Evolutionary conservation across 2,888 invertebrate genomes (phyloP).

Genomic region (Dasypolia templi): DNA sequence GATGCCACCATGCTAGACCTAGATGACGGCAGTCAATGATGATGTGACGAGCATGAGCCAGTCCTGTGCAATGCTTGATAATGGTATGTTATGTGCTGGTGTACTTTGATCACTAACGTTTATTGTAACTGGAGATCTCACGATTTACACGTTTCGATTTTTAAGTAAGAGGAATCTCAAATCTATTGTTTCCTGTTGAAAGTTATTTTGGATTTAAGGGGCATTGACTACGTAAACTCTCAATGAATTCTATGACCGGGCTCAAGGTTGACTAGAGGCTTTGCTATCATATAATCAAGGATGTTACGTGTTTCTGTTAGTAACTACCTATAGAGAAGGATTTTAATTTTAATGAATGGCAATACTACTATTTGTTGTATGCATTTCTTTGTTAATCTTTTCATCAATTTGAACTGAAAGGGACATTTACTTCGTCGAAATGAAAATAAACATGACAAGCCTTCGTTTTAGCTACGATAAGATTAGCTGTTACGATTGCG

Average conservation of each 20-base stretch:
- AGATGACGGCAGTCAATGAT: slow-evolving; percentile 85
- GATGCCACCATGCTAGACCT: slow-evolving; percentile 88
- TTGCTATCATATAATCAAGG: slow-evolving; percentile 65
- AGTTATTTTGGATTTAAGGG: slow-evolving; percentile 58
- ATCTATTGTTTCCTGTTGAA: slow-evolving; percentile 62
- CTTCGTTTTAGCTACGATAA: slow-evolving; percentile 78
- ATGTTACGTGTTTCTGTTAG: slow-evolving; percentile 49
- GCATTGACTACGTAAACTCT: slow-evolving; percentile 55
- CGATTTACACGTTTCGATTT: slow-evolving; percentile 56
- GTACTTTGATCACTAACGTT: slow-evolving; percentile 74
- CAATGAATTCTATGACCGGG: slow-evolving; percentile 61
- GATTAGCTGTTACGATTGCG: slow-evolving; percentile 80
- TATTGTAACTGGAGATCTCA: slow-evolving; percentile 56
- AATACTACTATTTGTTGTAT: slow-evolving; percentile 49
- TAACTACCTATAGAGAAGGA: slow-evolving; percentile 37
- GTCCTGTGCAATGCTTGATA: slow-evolving; percentile 88
- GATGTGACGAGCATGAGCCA: slow-evolving; percentile 84
- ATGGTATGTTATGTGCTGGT: slow-evolving; percentile 87
- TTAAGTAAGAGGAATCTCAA: slow-evolving; percentile 58
- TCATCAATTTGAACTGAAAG: slow-evolving; percentile 31
- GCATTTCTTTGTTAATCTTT: slow-evolving; percentile 50
- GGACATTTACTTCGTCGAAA: slow-evolving; percentile 69
- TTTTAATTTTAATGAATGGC: slow-evolving; percentile 33
- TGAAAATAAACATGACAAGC: slow-evolving; percentile 88
- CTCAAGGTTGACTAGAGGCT: slow-evolving; percentile 69